These are phyloP conservation scores for Acronicta aceris DNA, from an alignment of 2,888 invertebrate genomes.

Conservation along the genomic window DNA sequence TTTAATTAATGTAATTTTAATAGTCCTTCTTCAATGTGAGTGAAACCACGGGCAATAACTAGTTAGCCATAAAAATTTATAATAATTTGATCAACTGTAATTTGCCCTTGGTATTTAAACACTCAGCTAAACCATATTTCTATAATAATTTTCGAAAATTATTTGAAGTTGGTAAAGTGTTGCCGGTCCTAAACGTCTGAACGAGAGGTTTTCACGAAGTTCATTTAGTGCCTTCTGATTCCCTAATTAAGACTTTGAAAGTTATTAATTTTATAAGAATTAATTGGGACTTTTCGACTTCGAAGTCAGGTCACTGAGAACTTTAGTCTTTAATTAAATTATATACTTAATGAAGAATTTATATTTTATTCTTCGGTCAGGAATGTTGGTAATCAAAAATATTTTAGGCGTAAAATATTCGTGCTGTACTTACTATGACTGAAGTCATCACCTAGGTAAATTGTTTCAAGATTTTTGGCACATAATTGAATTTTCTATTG, in stretches of 20 bases:
- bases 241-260: conserved; percentile 42
- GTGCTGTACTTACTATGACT: conserved; percentile 6
- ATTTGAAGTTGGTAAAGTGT: conserved; percentile 27
- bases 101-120: conserved; percentile 10
- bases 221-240: conserved; percentile 36
- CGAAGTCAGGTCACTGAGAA: conserved; percentile 29
- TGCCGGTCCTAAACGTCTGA: conserved; percentile 16
- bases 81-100: conserved; percentile 11
- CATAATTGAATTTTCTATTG: background rate
- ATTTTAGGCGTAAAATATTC: conserved; percentile 2
- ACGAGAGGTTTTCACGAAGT: conserved; percentile 25
- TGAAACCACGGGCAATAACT: no score
- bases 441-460: background rate
- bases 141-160: conserved; percentile 30
- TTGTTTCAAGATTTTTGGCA: background rate
- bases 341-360: background rate
- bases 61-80: background rate
- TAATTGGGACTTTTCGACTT: conserved; percentile 32
- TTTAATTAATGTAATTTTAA: no score
- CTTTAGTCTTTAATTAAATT: conserved; percentile 30
- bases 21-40: no score
- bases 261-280: conserved; percentile 39
- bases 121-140: conserved; percentile 16
- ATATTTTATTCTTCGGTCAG: conserved; percentile 3
- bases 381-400: conserved; percentile 11